Conservation (phyloP, 1,140 invertebrate genomes). For the Ips typographus region DNA sequence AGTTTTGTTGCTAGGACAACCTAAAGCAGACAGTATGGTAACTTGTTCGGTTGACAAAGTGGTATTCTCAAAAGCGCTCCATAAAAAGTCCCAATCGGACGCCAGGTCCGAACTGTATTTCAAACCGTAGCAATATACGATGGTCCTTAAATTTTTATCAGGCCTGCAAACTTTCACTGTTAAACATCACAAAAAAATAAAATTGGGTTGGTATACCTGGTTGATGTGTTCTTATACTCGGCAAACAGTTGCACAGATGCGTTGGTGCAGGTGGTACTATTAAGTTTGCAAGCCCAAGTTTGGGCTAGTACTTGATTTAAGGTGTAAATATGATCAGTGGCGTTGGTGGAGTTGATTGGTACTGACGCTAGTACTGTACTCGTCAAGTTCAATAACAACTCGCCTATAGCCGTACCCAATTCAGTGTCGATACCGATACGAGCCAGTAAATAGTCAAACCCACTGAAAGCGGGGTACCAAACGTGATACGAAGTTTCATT, state of each 20-base stretch:
- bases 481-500: constrained; percentile 65
- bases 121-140: constrained; percentile 33
- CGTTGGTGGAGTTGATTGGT: constrained; percentile 21
- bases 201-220: constrained; percentile 2
- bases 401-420: constrained; percentile 14
- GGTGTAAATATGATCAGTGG: constrained; percentile 49
- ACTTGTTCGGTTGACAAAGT: constrained; percentile 20
- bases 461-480: constrained; percentile 63
- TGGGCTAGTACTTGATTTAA: constrained; percentile 52
- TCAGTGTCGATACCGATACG: constrained; percentile 10
- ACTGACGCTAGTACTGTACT: constrained; percentile 19
- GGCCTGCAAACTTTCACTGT: constrained; percentile 27
- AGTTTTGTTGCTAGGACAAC: constrained; percentile 59
- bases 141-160: constrained; percentile 23
- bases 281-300: constrained; percentile 57
- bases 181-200: neutral
- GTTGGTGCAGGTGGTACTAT: constrained; percentile 52
- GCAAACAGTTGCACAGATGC: constrained; percentile 11
- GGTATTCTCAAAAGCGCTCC: constrained; percentile 20
- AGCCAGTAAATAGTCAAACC: constrained; percentile 56
- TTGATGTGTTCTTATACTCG: constrained; percentile 12
- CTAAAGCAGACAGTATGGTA: constrained; percentile 27
- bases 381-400: constrained; percentile 17
- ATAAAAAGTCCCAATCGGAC: constrained; percentile 55
- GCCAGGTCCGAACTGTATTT: constrained; percentile 23